Evolutionary conservation across 2,888 invertebrate species (phyloP).

Genomic region (Scaptomyza parva): DNA sequence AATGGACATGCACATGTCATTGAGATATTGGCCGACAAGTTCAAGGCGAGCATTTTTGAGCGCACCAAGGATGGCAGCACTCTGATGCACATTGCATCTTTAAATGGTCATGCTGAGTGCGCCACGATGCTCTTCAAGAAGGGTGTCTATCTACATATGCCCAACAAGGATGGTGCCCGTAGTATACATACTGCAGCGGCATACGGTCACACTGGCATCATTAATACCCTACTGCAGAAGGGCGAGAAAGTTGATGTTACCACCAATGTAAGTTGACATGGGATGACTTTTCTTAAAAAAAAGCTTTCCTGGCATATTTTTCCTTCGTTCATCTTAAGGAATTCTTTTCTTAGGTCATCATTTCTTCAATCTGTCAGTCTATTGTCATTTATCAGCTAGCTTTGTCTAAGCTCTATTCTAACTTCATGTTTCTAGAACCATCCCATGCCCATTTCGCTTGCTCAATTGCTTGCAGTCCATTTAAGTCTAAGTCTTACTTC

Average conservation of each 20-base stretch:
- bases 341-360: not conserved
- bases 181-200: conserved; percentile 99
- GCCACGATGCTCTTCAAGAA: conserved; percentile 99
- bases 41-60: conserved; percentile 98
- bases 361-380: not conserved
- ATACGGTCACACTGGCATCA: conserved; percentile 98
- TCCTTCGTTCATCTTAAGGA: not conserved
- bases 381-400: not conserved
- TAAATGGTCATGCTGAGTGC: conserved; percentile 98
- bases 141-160: conserved; percentile 99
- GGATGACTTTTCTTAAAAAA: not conserved
- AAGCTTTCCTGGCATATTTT: not conserved
- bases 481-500: not conserved
- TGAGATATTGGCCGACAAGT: conserved; percentile 98
- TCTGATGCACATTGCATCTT: conserved; percentile 98
- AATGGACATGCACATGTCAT: conserved; percentile 98
- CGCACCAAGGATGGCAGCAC: conserved; percentile 99
- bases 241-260: conserved; percentile 98
- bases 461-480: not conserved
- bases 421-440: not conserved
- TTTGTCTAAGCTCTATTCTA: no score
- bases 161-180: conserved; percentile 97
- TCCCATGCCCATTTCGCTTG: not conserved
- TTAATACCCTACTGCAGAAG: conserved; percentile 96
- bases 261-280: conserved; percentile 91